Conservation (phyloP, 2,888 invertebrate species). For the Aspidapion aeneum region DNA sequence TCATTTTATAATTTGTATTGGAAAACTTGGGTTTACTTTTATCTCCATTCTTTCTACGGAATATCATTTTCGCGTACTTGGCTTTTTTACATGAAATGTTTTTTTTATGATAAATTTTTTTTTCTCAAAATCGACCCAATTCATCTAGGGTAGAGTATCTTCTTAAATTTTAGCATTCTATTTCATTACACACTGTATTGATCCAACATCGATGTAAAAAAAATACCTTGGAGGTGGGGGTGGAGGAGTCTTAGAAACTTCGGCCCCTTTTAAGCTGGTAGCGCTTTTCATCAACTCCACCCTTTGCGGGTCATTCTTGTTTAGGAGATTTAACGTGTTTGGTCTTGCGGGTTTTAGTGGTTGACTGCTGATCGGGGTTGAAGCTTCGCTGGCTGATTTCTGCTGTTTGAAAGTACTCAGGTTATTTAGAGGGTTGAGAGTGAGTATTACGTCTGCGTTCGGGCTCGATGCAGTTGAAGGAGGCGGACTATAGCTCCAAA, state of each 20-base stretch:
- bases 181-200: too few relatives aligned
- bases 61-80: too few relatives aligned
- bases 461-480: constrained; percentile 49
- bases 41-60: too few relatives aligned
- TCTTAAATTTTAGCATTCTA: too few relatives aligned
- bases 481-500: constrained; percentile 60
- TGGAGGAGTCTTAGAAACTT: constrained; percentile 61
- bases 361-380: constrained; percentile 48
- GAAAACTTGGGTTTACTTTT: too few relatives aligned
- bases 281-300: constrained; percentile 29
- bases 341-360: constrained; percentile 66
- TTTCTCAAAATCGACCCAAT: too few relatives aligned
- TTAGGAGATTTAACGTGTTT: constrained; percentile 74
- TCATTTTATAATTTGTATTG: too few relatives aligned
- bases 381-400: constrained; percentile 48
- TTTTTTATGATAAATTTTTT: too few relatives aligned
- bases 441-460: constrained; percentile 65
- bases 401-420: constrained; percentile 67
- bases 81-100: too few relatives aligned
- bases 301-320: constrained; percentile 46
- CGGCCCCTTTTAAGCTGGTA: constrained; percentile 36
- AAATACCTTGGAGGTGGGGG: constrained; percentile 68
- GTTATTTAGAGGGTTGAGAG: constrained; percentile 74
- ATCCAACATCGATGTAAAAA: too few relatives aligned
- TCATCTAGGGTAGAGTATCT: too few relatives aligned